These are phyloP conservation scores for Procambarus clarkii DNA, from an alignment of 1,140 invertebrate genomes.

Conservation along the genomic window DNA sequence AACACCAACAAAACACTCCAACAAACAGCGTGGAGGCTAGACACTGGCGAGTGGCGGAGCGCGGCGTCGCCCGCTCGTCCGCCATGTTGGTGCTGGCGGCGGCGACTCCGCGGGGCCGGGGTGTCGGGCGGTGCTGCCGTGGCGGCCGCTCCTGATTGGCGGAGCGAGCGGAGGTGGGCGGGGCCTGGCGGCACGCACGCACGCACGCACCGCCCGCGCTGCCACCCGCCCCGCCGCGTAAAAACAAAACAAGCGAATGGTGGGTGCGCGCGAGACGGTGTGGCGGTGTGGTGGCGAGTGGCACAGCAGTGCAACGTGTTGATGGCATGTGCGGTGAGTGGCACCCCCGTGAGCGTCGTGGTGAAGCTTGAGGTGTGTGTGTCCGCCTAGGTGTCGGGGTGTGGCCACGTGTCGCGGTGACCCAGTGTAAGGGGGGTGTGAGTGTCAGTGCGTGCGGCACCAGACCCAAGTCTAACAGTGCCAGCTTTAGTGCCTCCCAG, in stretches of 20 bases:
- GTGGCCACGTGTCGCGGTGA: not conserved
- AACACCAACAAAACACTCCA: not conserved
- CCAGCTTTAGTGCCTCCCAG: conserved; percentile 23
- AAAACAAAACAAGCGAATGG: conserved; percentile 66
- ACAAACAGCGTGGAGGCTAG: not conserved
- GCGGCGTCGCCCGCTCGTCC: conserved; percentile 29
- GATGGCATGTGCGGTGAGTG: conserved; percentile 48
- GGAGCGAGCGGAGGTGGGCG: conserved; percentile 35
- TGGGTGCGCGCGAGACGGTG: conserved; percentile 65
- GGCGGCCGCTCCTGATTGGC: conserved; percentile 17
- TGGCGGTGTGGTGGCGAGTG: conserved; percentile 55
- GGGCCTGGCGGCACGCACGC: conserved; percentile 11
- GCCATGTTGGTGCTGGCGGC: conserved; percentile 60
- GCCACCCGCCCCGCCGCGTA: conserved; percentile 46
- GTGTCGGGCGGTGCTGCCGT: conserved; percentile 19
- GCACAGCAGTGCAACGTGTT: conserved; percentile 49
- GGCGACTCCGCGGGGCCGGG: conserved; percentile 22
- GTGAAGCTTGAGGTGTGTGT: conserved; percentile 26
- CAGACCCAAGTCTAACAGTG: conserved; percentile 26
- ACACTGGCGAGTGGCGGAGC: conserved; percentile 15
- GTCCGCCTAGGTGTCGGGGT: conserved; percentile 28
- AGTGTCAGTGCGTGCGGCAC: conserved; percentile 16
- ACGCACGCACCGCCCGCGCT: conserved; percentile 50
- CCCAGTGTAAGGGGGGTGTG: not conserved
- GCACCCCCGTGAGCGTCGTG: conserved; percentile 29